Conservation (phyloP, 2,797 vertebrate species). For the Artibeus lituratus region DNA sequence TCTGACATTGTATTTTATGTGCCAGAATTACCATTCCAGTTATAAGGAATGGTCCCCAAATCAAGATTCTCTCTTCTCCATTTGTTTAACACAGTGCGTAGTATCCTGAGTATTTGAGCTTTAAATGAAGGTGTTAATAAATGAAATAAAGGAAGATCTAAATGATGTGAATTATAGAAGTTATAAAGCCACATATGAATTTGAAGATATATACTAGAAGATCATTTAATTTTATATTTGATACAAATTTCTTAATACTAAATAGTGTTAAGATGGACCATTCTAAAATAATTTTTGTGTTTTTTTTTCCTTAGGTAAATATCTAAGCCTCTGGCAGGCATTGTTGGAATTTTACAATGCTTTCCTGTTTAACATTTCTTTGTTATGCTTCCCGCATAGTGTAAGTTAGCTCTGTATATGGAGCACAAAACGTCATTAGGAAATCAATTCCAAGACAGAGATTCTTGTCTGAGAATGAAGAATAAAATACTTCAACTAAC, state of each 20-base stretch:
- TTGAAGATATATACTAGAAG: background rate
- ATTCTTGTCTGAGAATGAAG: background rate
- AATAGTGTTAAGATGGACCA: background rate
- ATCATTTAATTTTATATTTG: background rate
- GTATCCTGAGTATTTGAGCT: background rate
- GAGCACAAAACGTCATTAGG: slow-evolving; percentile 34
- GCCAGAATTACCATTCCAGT: background rate
- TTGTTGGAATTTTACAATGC: slow-evolving; percentile 49
- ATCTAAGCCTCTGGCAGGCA: background rate
- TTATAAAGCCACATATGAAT: background rate
- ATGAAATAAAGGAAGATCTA: background rate
- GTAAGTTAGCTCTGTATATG: slow-evolving; percentile 26
- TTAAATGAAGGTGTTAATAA: background rate
- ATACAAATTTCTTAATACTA: background rate
- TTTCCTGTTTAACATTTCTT: slow-evolving; percentile 6
- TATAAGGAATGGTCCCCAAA: background rate
- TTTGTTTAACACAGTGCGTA: background rate
- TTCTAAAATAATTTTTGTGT: background rate
- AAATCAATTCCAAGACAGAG: slow-evolving; percentile 9
- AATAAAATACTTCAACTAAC: background rate
- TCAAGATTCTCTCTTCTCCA: background rate
- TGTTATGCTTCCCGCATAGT: slow-evolving; percentile 28
- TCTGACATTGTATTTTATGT: background rate
- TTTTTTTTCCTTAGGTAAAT: background rate
- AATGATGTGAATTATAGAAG: background rate